A percentile compares a stretch with the other conserved stretches of the same genome.
Evolutionary conservation across 2,797 vertebrate species (phyloP).

Genomic region (Helicolenus hilgendorfi): DNA sequence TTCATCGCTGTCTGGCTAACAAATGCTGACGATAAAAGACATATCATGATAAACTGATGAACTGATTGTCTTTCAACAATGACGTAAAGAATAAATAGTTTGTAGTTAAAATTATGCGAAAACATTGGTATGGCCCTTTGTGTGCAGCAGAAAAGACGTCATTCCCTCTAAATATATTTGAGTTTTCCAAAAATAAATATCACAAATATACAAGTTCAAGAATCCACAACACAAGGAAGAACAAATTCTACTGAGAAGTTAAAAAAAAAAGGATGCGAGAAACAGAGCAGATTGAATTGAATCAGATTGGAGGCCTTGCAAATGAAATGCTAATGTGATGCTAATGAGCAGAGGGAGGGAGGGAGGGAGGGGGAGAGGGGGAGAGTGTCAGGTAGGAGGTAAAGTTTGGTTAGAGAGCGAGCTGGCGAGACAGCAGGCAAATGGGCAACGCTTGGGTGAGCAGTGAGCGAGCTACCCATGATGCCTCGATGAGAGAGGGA

Average conservation of each 20-base stretch:
- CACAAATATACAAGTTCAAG: background rate
- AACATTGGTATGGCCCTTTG: background rate
- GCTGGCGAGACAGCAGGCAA: conserved; percentile 90
- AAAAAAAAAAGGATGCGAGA: conserved; percentile 17
- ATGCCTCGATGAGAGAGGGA: conserved; percentile 80
- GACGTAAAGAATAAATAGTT: background rate
- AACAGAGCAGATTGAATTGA: conserved; percentile 42
- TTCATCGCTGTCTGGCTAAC: conserved; percentile 9
- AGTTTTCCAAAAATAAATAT: background rate
- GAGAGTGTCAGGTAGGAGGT: conserved; percentile 86
- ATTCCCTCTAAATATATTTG: background rate
- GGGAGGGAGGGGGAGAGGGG: conserved; percentile 72
- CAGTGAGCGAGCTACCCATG: conserved; percentile 90
- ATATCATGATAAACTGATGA: background rate
- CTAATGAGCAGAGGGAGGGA: conserved; percentile 91
- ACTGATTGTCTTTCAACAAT: background rate
- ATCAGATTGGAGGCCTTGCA: conserved; percentile 73
- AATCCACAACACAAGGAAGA: background rate
- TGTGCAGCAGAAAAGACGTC: background rate
- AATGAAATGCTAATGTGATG: conserved; percentile 93
- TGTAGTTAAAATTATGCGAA: background rate
- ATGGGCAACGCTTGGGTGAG: conserved; percentile 91
- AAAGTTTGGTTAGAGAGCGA: conserved; percentile 95
- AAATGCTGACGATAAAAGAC: background rate
- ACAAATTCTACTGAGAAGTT: background rate